Percentiles rank a stretch among this genome's conserved stretches.
These are phyloP conservation scores for Haemorhous mexicanus DNA, from an alignment of 2,113 vertebrate species.

Conservation along the genomic window DNA sequence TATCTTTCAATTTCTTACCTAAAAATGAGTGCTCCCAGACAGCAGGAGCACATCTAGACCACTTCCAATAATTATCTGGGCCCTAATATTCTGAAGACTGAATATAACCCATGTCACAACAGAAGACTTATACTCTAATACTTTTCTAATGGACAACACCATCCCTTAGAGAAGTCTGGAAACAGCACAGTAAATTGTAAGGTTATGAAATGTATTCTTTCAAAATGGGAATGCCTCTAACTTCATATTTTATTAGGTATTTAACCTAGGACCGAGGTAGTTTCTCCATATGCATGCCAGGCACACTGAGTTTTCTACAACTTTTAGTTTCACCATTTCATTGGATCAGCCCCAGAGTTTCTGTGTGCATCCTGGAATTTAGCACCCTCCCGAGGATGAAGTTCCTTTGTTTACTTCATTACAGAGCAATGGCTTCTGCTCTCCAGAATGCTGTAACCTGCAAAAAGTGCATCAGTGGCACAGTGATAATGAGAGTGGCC, in stretches of 20 bases:
- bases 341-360: neutral
- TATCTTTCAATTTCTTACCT: neutral
- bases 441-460: neutral
- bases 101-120: neutral
- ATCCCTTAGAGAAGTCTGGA: neutral
- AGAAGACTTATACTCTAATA: neutral
- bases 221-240: neutral
- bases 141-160: neutral
- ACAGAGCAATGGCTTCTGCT: neutral
- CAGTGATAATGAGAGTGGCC: neutral
- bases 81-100: neutral
- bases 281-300: neutral
- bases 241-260: neutral
- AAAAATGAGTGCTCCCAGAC: neutral
- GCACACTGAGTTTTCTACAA: neutral
- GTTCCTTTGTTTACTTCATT: neutral
- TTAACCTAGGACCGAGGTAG: neutral
- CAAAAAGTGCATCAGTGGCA: neutral
- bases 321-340: neutral
- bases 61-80: neutral
- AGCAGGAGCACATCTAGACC: neutral
- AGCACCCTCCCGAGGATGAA: neutral
- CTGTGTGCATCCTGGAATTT: neutral
- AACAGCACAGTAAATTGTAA: neutral
- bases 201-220: neutral